phyloP scores from a whole-genome alignment of 1,140 invertebrate genomes.

The Antheraea mylitta region DNA sequence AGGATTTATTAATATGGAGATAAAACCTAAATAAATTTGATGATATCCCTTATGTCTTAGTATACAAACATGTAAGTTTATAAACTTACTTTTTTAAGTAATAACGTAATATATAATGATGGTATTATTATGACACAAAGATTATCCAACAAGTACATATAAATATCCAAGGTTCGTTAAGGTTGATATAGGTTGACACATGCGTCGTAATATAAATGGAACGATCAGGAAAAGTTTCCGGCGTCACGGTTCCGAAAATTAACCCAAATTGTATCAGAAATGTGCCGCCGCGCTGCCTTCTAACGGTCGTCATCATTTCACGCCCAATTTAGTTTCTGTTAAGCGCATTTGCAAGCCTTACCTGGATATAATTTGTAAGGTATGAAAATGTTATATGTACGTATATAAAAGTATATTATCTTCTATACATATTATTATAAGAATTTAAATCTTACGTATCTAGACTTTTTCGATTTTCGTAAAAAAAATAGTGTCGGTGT shows the following conservation, averaged over 20 bases:
- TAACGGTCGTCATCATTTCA: conserved; percentile 53
- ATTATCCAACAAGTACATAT: background rate
- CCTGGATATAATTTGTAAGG: background rate
- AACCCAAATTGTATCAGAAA: conserved; percentile 53
- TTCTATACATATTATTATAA: no score
- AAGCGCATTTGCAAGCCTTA: conserved; percentile 27
- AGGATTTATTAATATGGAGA: no score
- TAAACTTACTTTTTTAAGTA: no score
- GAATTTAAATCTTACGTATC: no score
- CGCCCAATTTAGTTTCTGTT: conserved; percentile 49
- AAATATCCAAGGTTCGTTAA: background rate
- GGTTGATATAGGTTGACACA: background rate
- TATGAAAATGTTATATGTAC: background rate
- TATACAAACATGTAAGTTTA: no score
- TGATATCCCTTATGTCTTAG: no score
- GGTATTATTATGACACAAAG: background rate
- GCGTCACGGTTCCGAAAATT: conserved; percentile 39
- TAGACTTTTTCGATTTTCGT: no score
- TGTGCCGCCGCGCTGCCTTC: conserved; percentile 24
- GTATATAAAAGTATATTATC: no score
- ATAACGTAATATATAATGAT: background rate
- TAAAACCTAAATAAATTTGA: no score
- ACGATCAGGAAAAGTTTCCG: conserved; percentile 29
- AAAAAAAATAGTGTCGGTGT: no score
- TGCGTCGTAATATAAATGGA: conserved; percentile 30